A percentile compares a stretch with the other conserved stretches of the same genome.
Evolutionary conservation across 1,140 invertebrate species (phyloP).

Genomic region (Orchestia grillus): DNA sequence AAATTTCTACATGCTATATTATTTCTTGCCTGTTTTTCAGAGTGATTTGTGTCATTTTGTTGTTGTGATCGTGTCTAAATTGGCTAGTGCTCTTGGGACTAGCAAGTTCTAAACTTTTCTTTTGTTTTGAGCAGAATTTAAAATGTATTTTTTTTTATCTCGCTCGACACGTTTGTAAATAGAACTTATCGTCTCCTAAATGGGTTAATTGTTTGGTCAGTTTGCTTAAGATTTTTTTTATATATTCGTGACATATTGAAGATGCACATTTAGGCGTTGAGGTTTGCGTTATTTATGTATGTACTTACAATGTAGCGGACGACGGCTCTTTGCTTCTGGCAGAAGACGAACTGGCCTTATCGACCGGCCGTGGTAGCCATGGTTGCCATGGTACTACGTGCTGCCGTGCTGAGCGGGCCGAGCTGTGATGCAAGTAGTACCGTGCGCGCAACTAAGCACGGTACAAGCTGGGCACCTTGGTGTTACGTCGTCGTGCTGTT

Average conservation of each 20-base stretch:
- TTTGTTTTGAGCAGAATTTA: not conserved
- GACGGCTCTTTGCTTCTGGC: not conserved
- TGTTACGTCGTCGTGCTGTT: not conserved
- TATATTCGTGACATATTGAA: constrained; percentile 30
- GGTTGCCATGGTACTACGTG: not conserved
- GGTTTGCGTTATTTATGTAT: constrained; percentile 52
- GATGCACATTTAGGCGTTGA: constrained; percentile 35
- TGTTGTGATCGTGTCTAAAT: not conserved
- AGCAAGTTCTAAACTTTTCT: not conserved
- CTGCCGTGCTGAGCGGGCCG: too few relatives aligned
- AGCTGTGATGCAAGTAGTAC: too few relatives aligned
- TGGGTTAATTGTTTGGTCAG: not conserved
- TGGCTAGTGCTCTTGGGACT: not conserved
- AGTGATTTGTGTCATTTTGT: not conserved
- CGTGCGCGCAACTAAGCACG: not conserved
- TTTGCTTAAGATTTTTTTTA: constrained; percentile 32
- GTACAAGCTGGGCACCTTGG: not conserved
- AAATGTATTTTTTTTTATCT: not conserved
- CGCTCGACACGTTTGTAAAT: not conserved
- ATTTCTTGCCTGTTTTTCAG: not conserved
- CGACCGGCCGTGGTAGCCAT: not conserved
- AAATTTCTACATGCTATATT: not conserved
- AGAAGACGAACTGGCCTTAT: not conserved
- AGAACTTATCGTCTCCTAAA: not conserved
- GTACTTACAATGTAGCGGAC: constrained; percentile 11